Base-by-base conservation (phyloP, 2,888 invertebrate genomes). In the Ochropacha duplaris region DNA sequence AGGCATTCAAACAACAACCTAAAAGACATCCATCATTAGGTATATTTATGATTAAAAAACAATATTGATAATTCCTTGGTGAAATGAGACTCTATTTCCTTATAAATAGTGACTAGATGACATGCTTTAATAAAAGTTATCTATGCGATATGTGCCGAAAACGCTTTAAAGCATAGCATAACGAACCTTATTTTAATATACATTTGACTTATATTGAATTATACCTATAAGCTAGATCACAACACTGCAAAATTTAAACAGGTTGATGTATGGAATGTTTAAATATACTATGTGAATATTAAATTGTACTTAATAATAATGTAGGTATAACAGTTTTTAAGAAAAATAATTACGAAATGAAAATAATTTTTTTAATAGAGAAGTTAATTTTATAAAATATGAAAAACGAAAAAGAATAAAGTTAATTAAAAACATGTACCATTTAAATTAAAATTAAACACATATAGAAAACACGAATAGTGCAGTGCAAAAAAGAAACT, bases 111-210 rank as follows among this genome's bases (percentile, higher is more conserved):
- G 75, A 77, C 78, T 79, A 76, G 76, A 75, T 74, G 70, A 69
- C 5, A 57, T 19, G 52, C 49, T 57, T 19, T 0, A 44, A 44
- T 44, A 44, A 57, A 60, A 57, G 54, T 68, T 71, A 63, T 59
- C 72, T 79, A 81, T 60, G 83, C 77, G 84, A 86, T 86, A 85
- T 86, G 85, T 86, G 78, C 76, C 66, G 62, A 67, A 72, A 73
- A 78, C 65, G 67, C 74, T 72, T 71, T 69, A 66, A 83, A 84
- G 82, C 83, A 76, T 72, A 79, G 74, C 78, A 72, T 70, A 68
- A 74, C 69, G 62, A 77, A 68, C 54, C 69, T 74, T 78, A 78
- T 58, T 11, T 4, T 63, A 68, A 61, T 65, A 70, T 61, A 64
- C 36, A 69, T 69, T 66, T 55, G 54, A 56, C 64, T 72, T 68